These are phyloP conservation scores for Nephila pilipes DNA, from an alignment of 1,140 invertebrate genomes.

Conservation along the genomic window DNA sequence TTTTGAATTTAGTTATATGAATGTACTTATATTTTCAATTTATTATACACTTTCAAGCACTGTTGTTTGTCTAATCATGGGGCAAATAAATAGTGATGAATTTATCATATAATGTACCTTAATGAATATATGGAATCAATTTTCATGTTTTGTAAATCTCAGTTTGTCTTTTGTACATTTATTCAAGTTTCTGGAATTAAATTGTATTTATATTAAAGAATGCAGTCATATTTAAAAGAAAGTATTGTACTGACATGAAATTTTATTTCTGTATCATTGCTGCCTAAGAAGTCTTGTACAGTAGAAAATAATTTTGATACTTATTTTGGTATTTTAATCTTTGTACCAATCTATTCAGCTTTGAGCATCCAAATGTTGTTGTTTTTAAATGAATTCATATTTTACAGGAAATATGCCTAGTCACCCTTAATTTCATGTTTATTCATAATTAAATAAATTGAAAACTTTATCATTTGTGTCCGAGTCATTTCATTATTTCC, in stretches of 20 bases:
- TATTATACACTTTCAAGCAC: background rate
- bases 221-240: background rate
- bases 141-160: background rate
- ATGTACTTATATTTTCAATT: background rate
- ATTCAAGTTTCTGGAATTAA: no score
- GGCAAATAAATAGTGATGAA: background rate
- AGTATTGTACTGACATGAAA: background rate
- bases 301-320: conserved; percentile 71
- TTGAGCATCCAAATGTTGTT: conserved; percentile 48
- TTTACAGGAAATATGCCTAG: conserved; percentile 71
- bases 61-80: background rate
- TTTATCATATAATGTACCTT: background rate
- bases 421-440: conserved; percentile 72
- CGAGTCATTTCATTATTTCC: background rate
- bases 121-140: background rate
- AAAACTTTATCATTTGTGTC: conserved; percentile 54
- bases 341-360: conserved; percentile 63
- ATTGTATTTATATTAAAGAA: no score
- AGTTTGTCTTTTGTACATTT: background rate
- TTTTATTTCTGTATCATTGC: conserved; percentile 33
- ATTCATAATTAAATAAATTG: conserved; percentile 67
- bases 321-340: conserved; percentile 73
- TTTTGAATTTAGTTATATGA: background rate
- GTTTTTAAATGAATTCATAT: conserved; percentile 70
- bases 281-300: conserved; percentile 59